Evolutionary conservation across 2,113 vertebrate species (phyloP).

Genomic region (Smithornis capensis): DNA sequence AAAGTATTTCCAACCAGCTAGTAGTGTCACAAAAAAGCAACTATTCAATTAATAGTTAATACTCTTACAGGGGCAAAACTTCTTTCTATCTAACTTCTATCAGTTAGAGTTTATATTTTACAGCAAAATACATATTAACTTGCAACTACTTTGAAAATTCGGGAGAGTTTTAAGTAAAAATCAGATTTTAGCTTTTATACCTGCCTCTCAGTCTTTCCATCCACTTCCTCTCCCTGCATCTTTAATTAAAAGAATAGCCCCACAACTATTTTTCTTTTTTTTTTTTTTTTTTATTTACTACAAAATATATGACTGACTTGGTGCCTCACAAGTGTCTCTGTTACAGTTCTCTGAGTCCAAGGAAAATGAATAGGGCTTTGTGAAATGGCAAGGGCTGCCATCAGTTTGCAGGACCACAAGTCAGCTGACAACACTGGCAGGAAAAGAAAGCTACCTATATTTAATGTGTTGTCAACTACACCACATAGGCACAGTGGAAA

Average conservation of each 20-base stretch:
- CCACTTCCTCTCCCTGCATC: not conserved
- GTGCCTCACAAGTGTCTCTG: not conserved
- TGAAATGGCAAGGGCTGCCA: not conserved
- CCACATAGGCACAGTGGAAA: not conserved
- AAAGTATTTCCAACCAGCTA: not conserved
- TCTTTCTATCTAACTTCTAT: not conserved
- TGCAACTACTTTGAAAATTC: not conserved
- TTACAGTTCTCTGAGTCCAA: not conserved
- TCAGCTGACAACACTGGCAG: not conserved
- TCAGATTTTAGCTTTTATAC: not conserved
- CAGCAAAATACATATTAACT: not conserved
- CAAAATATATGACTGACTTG: not conserved
- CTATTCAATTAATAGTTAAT: not conserved
- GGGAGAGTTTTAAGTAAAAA: not conserved
- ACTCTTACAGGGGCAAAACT: not conserved
- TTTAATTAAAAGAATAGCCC: not conserved
- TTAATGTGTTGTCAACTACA: not conserved
- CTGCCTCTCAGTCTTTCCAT: not conserved
- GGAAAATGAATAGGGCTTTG: not conserved
- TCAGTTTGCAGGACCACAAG: not conserved
- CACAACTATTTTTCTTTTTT: not conserved
- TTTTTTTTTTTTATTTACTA: not conserved
- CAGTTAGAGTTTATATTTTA: not conserved
- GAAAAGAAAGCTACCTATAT: not conserved
- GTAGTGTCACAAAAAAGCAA: not conserved